Base-by-base conservation (phyloP, 2,797 vertebrate genomes). In the Masticophis lateralis region DNA sequence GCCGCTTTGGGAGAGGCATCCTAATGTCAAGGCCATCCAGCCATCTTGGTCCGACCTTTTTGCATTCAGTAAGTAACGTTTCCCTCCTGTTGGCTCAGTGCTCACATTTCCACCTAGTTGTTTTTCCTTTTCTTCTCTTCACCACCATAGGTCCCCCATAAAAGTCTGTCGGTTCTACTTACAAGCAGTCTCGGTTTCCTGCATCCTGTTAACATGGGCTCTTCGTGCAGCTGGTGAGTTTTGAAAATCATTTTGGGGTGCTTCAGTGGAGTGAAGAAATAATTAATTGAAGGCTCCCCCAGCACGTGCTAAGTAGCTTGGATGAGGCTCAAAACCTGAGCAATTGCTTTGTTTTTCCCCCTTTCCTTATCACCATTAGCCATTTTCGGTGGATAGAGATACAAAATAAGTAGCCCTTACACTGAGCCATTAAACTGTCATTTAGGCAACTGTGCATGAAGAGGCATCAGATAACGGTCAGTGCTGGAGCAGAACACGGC, bases 361-460 rank as follows among this genome's bases (percentile, higher is more conserved):
- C 94, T 96, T 96, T 96, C 95, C 97, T 97, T 97, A 98, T 97
- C 98, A 97, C 98, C 97, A 96, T 98, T 97, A 98, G 97, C 97
- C 97, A 95, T 97, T 97, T 97, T 96, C 95, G 7, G 87, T 96
- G 97, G 98, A 97, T 97, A 97, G 97, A 98, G 98, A 97, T 97
- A 97, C 97, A 97, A 98, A 97, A 98, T 97, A 97, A 98, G 97
- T 98, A 98, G 97, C 97, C 95, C 97, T 97, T 97, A 97, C 97
- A 95, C 96, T 96, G 98, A 97, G 96, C 97, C 98, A 97, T 98
- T 98, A 98, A 98, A 98, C 97, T 98, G 98, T 98, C 97, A 95
- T 98, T 98, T 98, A 98, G 96, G 96, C 98, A 98, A 98, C 98
- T 97, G 98, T 96, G 98, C 97, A 97, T 98, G 98, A 98, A 98